These are phyloP conservation scores for Paraplagusia blochii DNA, from an alignment of 2,113 vertebrate genomes.

Conservation along the genomic window DNA sequence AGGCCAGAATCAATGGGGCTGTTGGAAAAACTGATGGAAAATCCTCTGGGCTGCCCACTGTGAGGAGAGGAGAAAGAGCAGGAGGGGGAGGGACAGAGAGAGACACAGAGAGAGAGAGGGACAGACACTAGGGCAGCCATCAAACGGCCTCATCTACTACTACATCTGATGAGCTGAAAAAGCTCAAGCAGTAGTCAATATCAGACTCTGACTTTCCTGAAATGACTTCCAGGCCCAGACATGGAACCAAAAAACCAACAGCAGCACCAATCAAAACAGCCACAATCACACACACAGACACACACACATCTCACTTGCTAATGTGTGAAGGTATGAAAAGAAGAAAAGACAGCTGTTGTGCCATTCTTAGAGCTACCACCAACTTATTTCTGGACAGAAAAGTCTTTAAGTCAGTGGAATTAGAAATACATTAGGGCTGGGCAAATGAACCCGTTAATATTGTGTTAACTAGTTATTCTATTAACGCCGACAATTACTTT, in stretches of 20 bases:
- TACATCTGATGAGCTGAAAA: slow-evolving; percentile 13
- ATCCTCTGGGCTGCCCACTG: slow-evolving; percentile 46
- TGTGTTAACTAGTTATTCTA: no score
- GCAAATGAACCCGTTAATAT: no score
- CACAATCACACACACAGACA: slow-evolving; percentile 1
- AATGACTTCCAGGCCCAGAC: slow-evolving; percentile 31
- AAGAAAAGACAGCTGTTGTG: not conserved
- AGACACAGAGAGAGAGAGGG: slow-evolving; percentile 31
- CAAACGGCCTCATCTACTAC: not conserved
- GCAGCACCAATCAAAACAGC: slow-evolving; percentile 1
- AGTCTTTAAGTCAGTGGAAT: no score
- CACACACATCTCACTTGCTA: slow-evolving; percentile 12
- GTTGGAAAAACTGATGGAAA: slow-evolving; percentile 75
- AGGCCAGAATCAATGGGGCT: slow-evolving; percentile 66
- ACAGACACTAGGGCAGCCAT: slow-evolving; percentile 4
- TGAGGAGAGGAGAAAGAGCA: slow-evolving; percentile 11
- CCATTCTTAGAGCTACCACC: slow-evolving; percentile 7
- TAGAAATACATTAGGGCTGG: no score
- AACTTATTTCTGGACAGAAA: slow-evolving; percentile 6
- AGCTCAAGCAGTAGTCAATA: slow-evolving; percentile 38
- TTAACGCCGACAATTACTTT: no score
- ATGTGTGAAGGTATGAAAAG: slow-evolving; percentile 11
- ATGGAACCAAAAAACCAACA: slow-evolving; percentile 14
- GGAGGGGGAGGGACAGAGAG: slow-evolving; percentile 14
- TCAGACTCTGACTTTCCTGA: slow-evolving; percentile 13